phyloP scores from a whole-genome alignment of 2,797 vertebrate genomes.

The Synanceia verrucosa region DNA sequence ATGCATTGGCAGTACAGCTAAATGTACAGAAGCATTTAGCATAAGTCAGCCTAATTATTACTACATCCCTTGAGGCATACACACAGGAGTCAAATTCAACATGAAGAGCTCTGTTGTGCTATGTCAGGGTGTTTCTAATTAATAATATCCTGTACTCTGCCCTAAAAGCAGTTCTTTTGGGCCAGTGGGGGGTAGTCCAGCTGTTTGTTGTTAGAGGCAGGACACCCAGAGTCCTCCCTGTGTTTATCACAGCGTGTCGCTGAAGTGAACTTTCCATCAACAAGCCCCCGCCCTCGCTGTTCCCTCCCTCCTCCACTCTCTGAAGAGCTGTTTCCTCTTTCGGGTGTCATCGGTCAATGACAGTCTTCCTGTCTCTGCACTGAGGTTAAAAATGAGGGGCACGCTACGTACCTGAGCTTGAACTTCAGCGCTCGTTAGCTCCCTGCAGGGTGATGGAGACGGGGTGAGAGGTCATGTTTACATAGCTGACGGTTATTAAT shows the following conservation, averaged over 20 bases:
- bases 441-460: constrained; percentile 7
- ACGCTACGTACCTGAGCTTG: constrained; percentile 45
- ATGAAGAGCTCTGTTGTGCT: constrained; percentile 40
- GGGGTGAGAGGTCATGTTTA: constrained; percentile 42
- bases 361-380: constrained; percentile 8
- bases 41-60: not conserved
- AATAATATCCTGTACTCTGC: constrained; percentile 53
- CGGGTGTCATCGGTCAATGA: constrained; percentile 51
- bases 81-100: constrained; percentile 5
- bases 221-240: constrained; percentile 72
- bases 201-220: constrained; percentile 75
- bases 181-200: constrained; percentile 52
- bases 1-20: not conserved
- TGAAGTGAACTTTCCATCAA: constrained; percentile 65
- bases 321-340: constrained; percentile 54
- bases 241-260: constrained; percentile 73
- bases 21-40: not conserved
- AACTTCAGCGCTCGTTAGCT: constrained; percentile 25
- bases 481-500: constrained; percentile 71
- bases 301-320: constrained; percentile 16
- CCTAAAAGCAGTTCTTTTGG: constrained; percentile 31
- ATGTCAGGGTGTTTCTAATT: constrained; percentile 58
- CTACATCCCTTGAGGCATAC: not conserved
- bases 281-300: constrained; percentile 1
- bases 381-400: constrained; percentile 37